Percentiles rank a stretch among this genome's conserved stretches.
phyloP scores from a whole-genome alignment of 2,888 invertebrate genomes.

The Polydesmus complanatus region DNA sequence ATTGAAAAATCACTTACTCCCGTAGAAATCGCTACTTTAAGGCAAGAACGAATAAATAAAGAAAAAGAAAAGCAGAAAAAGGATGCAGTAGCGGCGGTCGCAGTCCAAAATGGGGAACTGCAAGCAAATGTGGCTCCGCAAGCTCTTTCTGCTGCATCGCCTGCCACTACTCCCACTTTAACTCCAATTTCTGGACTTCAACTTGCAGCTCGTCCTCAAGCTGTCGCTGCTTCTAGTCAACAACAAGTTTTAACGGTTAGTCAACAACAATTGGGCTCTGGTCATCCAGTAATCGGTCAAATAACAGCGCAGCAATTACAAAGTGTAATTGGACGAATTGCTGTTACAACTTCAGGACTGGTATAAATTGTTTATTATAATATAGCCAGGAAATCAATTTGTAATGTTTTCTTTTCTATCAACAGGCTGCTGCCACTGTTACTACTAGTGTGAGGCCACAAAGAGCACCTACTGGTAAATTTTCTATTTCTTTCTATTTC shows the following conservation, averaged over 20 bases:
- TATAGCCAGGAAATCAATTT: neutral
- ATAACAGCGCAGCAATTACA: slow-evolving; percentile 9
- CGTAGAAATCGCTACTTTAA: slow-evolving; percentile 59
- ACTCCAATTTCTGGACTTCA: neutral
- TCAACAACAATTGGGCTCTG: neutral
- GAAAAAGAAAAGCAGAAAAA: slow-evolving; percentile 45
- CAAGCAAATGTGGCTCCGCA: neutral
- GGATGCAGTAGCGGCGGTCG: neutral
- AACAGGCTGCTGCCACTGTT: neutral
- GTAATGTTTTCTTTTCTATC: neutral
- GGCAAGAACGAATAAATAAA: slow-evolving; percentile 71
- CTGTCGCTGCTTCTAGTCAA: neutral
- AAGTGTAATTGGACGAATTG: slow-evolving; percentile 8
- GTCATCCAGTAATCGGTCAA: neutral
- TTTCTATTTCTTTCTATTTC: too few relatives aligned
- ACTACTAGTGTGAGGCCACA: neutral
- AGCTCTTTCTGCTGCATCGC: neutral
- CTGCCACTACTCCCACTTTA: neutral
- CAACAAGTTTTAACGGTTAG: neutral
- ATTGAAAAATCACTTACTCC: slow-evolving; percentile 74
- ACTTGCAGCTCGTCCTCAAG: neutral
- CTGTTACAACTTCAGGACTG: slow-evolving; percentile 1
- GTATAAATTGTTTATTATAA: neutral
- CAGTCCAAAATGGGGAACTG: neutral
- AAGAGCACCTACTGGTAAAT: neutral